Evolutionary conservation across 2,113 vertebrate species (phyloP), one percentile per base, ranked within the genome.

Genomic region (Zosterops lateralis): DNA sequence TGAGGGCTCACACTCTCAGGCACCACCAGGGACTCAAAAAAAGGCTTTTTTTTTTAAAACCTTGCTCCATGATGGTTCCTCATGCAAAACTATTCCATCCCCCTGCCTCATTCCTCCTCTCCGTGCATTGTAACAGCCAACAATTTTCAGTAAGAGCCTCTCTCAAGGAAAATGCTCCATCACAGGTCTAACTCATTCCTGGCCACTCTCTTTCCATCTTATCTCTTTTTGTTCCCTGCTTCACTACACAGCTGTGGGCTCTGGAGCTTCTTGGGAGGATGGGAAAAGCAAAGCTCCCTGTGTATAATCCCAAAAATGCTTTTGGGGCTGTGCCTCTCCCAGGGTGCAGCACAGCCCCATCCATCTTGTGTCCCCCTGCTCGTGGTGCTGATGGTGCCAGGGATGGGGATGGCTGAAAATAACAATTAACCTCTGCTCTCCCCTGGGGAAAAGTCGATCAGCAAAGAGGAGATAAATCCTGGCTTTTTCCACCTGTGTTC

Each of bases 161-260:
- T 95, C 78, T 48, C 62, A 68, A 84, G 91, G 86, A 76, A 89
- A 90, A 87, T 40, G 60, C 29, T 56, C 85, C 76, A 17, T 61
- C 83, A 72, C n/a, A 56, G 72, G 18, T 22, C 86, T 47, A 67
- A 53, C 58, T 80, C 57, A 65, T 79, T 82, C 77, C 80, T 0
- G 0, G 54, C 17, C 19, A 2, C 36, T 47, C 61, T 34, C 68
- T 44, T 68, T 68, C 83, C 83, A 73, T 83, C 58, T 76, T 65
- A 65, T 73, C 89, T 65, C 77, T 68, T 21, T 66, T 47, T 57
- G 48, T 67, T 86, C 89, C 45, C 19, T 44, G 74, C 89, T 83
- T 57, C 76, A 2, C 81, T 32, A 47, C 73, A 53, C 84, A 85
- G 77, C 87, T 67, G 60, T 4, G 2, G 78, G 73, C 48, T 28